Base-by-base conservation (phyloP, 2,888 invertebrate genomes). In the Pecten maximus region DNA sequence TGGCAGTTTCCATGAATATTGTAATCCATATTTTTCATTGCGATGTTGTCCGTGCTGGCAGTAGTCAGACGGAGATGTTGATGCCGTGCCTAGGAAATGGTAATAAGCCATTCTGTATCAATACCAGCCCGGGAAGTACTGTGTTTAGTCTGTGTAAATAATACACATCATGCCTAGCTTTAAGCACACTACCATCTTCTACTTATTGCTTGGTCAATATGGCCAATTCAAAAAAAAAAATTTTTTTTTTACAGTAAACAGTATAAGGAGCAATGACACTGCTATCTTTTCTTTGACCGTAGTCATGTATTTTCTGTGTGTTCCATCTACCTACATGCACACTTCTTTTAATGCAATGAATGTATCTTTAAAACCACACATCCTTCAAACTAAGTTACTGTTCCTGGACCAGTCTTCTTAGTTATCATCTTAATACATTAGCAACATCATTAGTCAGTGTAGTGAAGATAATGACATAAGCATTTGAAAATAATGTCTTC, bases 1-100 rank as follows among this genome's bases (percentile, higher is more conserved):
- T 74, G 74, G 74, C 74, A 74, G 74, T 74, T 74, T 28, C 74
- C 74, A 35, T 74, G 74, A 74, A 74, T 74, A 74, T 74, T 23
- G 60, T 60, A 60, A 60, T 60, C 28, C 35, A 35, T 74, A 74
- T 74, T 74, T 74, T 74, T 74, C 74, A 74, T 74, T 74, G 74
- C 50, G 50, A 4, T 44, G 54, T 44, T 44, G 74, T 74, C 74
- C 74, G 16, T 74, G 74, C 74, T 74, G 74, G 74, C 74, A 74
- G 74, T 23, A 35, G 28, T 74, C 35, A 74, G 74, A 74, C 28
- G 2, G 35, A 74, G 28, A 35, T 74, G 35, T 28, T 74, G 74
- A 74, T 74, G 35, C 74, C 35, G 35, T 74, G 74, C 74, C 35
- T 35, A 35, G 74, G 28, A 74, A 35, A 74, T 74, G 74, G 74